Evolutionary conservation across 2,113 vertebrate species (phyloP).

Genomic region (Misgurnus anguillicaudatus): DNA sequence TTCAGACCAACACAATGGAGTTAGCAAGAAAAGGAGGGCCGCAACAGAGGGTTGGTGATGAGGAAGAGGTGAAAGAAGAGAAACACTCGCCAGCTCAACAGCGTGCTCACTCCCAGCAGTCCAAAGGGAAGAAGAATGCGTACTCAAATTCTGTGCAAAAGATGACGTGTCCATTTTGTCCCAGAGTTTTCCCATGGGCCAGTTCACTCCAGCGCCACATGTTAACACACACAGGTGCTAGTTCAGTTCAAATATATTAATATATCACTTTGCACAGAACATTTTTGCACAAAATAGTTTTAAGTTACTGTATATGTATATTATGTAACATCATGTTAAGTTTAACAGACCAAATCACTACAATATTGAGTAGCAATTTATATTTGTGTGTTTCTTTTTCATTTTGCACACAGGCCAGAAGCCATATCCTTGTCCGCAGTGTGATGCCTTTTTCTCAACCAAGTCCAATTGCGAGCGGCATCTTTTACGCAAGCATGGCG

Average conservation of each 20-base stretch:
- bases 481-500: constrained; percentile 76
- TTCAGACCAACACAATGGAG: constrained; percentile 77
- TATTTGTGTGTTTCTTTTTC: not conserved
- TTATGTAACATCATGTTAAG: constrained; percentile 20
- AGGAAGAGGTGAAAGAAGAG: constrained; percentile 75
- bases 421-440: constrained; percentile 76
- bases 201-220: constrained; percentile 94
- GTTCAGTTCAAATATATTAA: no score
- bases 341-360: not conserved
- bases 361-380: no score
- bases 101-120: constrained; percentile 54
- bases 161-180: constrained; percentile 91
- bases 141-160: constrained; percentile 93
- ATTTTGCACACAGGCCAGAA: constrained; percentile 71
- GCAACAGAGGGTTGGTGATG: constrained; percentile 70
- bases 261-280: no score
- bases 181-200: constrained; percentile 93
- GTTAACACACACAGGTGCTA: constrained; percentile 91
- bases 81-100: constrained; percentile 64
- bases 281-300: no score
- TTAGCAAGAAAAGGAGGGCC: constrained; percentile 39
- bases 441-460: constrained; percentile 76
- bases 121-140: constrained; percentile 85
- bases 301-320: no score
- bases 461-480: constrained; percentile 81